Percentiles rank a stretch among this genome's conserved stretches.
phyloP scores from a whole-genome alignment of 2,113 vertebrate genomes.

The Pelecanoides urinatrix region DNA sequence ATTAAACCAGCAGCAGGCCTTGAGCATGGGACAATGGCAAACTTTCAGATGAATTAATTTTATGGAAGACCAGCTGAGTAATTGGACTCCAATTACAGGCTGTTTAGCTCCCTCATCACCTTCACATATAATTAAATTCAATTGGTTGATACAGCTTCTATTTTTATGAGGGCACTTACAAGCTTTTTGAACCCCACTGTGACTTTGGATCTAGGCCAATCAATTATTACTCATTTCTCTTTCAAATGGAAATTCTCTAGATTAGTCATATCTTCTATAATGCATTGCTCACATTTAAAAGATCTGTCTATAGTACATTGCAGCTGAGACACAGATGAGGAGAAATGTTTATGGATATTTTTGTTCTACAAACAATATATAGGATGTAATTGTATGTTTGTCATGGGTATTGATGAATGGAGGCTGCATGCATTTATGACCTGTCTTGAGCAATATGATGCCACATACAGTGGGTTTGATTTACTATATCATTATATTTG shows the following conservation, averaged over 20 bases:
- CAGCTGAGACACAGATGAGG: not conserved
- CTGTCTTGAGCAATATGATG: not conserved
- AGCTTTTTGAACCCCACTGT: slow-evolving; percentile 82
- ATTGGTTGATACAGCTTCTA: slow-evolving; percentile 83
- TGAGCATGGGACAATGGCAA: slow-evolving; percentile 76
- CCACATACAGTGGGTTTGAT: not conserved
- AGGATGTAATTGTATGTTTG: not conserved
- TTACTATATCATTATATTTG: not conserved
- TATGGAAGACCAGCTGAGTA: slow-evolving; percentile 84
- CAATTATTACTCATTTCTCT: slow-evolving; percentile 82
- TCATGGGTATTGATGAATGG: not conserved
- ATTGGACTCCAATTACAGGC: slow-evolving; percentile 84
- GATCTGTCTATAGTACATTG: not conserved
- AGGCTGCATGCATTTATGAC: not conserved
- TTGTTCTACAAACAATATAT: not conserved
- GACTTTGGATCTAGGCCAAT: slow-evolving; percentile 78
- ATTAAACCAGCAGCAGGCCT: slow-evolving; percentile 76
- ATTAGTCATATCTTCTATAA: slow-evolving; percentile 69
- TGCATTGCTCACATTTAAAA: slow-evolving; percentile 32
- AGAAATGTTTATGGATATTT: not conserved
- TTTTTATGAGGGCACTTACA: slow-evolving; percentile 83
- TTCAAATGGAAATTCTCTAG: slow-evolving; percentile 79
- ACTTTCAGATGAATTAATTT: slow-evolving; percentile 85
- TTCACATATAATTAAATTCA: slow-evolving; percentile 86
- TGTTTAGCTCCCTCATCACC: slow-evolving; percentile 83